phyloP scores from a whole-genome alignment of 2,113 vertebrate genomes.

The Rhea americana region DNA sequence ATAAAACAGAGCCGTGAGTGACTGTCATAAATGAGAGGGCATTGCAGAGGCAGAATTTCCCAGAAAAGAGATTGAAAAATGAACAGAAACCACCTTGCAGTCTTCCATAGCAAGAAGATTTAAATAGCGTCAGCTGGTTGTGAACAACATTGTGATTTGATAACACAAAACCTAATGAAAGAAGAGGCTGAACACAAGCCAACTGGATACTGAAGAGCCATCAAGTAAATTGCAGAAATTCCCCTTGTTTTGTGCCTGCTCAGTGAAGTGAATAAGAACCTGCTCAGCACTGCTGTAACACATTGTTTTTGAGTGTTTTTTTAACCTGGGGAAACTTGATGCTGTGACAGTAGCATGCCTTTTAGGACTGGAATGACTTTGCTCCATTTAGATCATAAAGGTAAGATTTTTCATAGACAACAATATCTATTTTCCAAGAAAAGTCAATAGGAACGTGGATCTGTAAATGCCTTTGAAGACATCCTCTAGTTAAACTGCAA shows the following conservation, averaged over 20 bases:
- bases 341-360: neutral
- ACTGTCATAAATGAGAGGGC: neutral
- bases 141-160: neutral
- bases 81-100: neutral
- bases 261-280: neutral
- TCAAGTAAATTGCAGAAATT: neutral
- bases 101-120: neutral
- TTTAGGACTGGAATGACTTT: neutral
- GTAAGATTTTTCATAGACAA: neutral
- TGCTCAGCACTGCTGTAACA: neutral
- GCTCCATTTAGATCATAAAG: neutral
- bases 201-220: neutral
- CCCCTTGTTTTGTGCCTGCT: accelerated
- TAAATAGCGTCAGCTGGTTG: neutral
- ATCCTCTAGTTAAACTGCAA: neutral
- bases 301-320: neutral
- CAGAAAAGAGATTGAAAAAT: neutral
- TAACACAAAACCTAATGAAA: neutral
- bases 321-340: neutral
- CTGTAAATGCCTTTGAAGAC: neutral
- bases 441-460: neutral
- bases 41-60: neutral
- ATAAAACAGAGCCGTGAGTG: neutral
- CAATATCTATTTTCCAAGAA: constrained; percentile 2
- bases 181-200: neutral